Base-by-base conservation (phyloP, 2,797 vertebrate species). In the Hafferia zeledoni region DNA sequence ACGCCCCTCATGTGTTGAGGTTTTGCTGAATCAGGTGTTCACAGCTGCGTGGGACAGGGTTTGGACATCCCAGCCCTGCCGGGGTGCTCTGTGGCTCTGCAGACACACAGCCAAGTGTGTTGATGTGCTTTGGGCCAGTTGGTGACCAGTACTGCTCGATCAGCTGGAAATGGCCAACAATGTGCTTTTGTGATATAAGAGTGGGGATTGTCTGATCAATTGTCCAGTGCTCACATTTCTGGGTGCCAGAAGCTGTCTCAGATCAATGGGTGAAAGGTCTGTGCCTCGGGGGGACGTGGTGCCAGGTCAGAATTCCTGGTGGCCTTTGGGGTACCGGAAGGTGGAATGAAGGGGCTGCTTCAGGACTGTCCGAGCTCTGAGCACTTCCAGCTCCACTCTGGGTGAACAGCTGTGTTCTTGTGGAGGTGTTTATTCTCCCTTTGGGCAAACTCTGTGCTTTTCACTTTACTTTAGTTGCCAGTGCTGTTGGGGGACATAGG, bases 171-270 rank as follows among this genome's bases (percentile, higher is more conserved):
- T 31, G 47, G 95, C 80, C 52, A 95, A 96, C 95, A 96, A 91
- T 94, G 94, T 94, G 87, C 96, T 97, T 96, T 95, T 97, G 61
- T 97, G 96, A 83, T 95, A 83, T 56, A 77, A 94, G 95, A 89
- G 89, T 91, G 67, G 81, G 65, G 90, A 92, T 94, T 91, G 95
- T 94, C 91, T 39, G 64, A 95, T 95, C 89, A 16, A 9, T 93
- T 91, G 31, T 94, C 89, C 50, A 33, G 8, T 10, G 85, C 80
- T 83, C 25, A 37, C 60, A 17, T 87, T 82, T 68, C 88, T 90
- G 94, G 70, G 41, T 91, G 75, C 46, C 92, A 87, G 89, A 77
- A 91, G 94, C 74, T 89, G 63, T 89, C 87, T 82, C 17, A 17
- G 92, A 93, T 97, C 94, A 82, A 70, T 95, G 78, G 30, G 68